Base-by-base conservation (phyloP, 2,113 vertebrate species). In the Stictonetta naevosa region DNA sequence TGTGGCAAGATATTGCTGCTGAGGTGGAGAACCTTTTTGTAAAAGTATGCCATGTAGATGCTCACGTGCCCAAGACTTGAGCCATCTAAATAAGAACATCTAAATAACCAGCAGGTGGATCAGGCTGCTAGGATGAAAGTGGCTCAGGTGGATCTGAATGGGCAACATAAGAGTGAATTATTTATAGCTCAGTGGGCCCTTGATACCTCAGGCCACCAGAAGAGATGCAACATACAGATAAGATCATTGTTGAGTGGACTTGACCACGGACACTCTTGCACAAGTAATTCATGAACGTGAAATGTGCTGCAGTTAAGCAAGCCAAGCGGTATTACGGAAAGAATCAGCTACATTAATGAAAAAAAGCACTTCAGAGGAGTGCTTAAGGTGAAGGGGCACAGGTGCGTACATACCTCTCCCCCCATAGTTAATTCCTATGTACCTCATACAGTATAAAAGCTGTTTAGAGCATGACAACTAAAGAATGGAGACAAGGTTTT, bases 311-410 rank as follows among this genome's bases (percentile, higher is more conserved):
- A 50, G 21, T 22, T 50, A 50, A 50, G 48, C 21, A 50, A 50
- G 48, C 21, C 48, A 50, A 50, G 48, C 11, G 22, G 21, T 50
- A 50, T 50, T 50, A 50, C 48, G 11, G 48, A 22, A 50, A 50
- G 21, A 12, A 50, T 48, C 20, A 21, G 21, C 48, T 10, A 48
- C 20, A 22, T 50, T 50, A 50, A 50, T 50, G 48, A 22, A 50
- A 50, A 50, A 50, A 50, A 50, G 48, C 22, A 50, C 48, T 67
- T 23, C 20, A 55, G 46, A 16, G 13, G 20, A 29, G 5, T 31
- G 7, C 6, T 52, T n/a, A 60, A 64, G 15, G 15, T 50, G 8
- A 46, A 64, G 44, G n/a, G n/a, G 14, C 3, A 0, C 0, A 0
- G 13, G 6, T 58, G 10, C 10, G 20, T 68, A 20, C 7, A 11